phyloP scores from a whole-genome alignment of 2,888 invertebrate species.

The Philereme transversata region DNA sequence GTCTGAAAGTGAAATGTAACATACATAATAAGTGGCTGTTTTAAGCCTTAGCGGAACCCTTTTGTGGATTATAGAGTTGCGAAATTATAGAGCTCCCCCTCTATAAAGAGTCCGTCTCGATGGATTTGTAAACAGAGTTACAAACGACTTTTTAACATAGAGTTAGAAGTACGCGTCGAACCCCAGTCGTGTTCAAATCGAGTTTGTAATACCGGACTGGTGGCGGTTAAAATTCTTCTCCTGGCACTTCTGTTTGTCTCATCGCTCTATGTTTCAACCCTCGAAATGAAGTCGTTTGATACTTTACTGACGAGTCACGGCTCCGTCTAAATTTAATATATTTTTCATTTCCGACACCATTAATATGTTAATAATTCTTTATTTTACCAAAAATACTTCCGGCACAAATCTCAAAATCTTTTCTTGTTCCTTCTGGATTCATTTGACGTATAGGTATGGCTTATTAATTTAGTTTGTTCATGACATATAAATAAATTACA shows the following conservation, averaged over 20 bases:
- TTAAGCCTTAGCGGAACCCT: constrained; percentile 82
- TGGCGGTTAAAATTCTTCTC: no score
- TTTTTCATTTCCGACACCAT: constrained; percentile 81
- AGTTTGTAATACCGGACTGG: no score
- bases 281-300: constrained; percentile 79
- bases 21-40: constrained; percentile 85
- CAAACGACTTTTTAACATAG: background rate
- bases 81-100: constrained; percentile 31
- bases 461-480: no score
- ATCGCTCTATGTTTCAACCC: constrained; percentile 65
- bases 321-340: constrained; percentile 81
- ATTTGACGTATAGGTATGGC: no score
- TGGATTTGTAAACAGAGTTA: constrained; percentile 11
- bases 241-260: constrained; percentile 29
- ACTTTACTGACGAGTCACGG: constrained; percentile 83
- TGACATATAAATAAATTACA: no score
- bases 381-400: constrained; percentile 31
- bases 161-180: background rate
- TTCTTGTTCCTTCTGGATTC: no score
- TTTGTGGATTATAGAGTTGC: constrained; percentile 74
- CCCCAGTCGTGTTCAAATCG: no score
- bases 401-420: constrained; percentile 15
- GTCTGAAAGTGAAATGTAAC: constrained; percentile 85
- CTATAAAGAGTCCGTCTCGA: constrained; percentile 11
- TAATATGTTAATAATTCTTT: constrained; percentile 79